Evolutionary conservation across 2,888 invertebrate genomes (phyloP).

Genomic region (Microctonus hyperodae): DNA sequence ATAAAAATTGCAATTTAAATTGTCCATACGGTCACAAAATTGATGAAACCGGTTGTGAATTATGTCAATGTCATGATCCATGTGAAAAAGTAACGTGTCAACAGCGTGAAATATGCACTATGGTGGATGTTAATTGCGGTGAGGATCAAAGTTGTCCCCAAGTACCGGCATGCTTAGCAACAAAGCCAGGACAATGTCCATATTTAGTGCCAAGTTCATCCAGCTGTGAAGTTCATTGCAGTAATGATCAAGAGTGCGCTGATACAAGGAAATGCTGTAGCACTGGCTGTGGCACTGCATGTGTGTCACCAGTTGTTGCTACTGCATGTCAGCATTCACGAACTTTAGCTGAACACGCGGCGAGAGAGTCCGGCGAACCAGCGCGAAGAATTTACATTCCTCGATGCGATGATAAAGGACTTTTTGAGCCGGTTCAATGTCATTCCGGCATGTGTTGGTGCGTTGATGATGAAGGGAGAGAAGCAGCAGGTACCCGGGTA

Average conservation of each 20-base stretch:
- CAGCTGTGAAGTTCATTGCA: conserved; percentile 80
- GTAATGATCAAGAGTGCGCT: conserved; percentile 78
- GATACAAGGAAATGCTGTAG: conserved; percentile 80
- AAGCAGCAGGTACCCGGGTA: conserved; percentile 73
- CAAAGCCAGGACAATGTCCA: conserved; percentile 79
- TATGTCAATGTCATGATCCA: conserved; percentile 63
- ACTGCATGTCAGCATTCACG: conserved; percentile 64
- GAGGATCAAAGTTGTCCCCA: conserved; percentile 55
- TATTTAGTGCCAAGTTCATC: conserved; percentile 77
- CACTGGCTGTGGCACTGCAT: conserved; percentile 87
- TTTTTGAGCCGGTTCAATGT: conserved; percentile 77
- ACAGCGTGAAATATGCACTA: conserved; percentile 55
- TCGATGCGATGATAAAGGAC: conserved; percentile 72
- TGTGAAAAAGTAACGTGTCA: conserved; percentile 60
- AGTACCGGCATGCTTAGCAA: conserved; percentile 58
- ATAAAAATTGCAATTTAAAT: conserved; percentile 48
- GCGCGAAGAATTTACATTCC: conserved; percentile 79
- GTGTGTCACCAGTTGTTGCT: conserved; percentile 75
- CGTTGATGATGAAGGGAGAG: conserved; percentile 77
- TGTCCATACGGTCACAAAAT: conserved; percentile 58
- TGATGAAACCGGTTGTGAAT: conserved; percentile 53
- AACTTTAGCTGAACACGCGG: conserved; percentile 68
- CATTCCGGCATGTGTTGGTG: conserved; percentile 82
- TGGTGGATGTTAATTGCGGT: conserved; percentile 61
- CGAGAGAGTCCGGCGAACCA: conserved; percentile 77